Conservation (phyloP, 1,140 invertebrate genomes). For the Sesamia nonagrioides region DNA sequence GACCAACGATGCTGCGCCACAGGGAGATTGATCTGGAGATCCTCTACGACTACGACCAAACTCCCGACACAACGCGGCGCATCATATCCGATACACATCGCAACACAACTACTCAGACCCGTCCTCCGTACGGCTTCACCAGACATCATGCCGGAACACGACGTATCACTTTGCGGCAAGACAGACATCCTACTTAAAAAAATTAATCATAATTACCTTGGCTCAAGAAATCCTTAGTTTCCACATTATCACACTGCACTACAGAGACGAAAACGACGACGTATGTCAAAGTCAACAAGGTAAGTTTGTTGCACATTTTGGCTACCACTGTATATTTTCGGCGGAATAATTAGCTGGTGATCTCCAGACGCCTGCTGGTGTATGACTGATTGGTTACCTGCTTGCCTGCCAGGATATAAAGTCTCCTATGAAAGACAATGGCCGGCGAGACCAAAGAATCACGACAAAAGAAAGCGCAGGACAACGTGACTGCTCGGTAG, state of each 20-base stretch:
- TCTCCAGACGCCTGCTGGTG: conserved; percentile 64
- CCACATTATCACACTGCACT: conserved; percentile 72
- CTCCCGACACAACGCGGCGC: too few relatives aligned
- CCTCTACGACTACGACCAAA: too few relatives aligned
- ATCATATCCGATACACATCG: too few relatives aligned
- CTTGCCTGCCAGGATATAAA: conserved; percentile 83
- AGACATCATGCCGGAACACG: too few relatives aligned
- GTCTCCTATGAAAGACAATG: conserved; percentile 79
- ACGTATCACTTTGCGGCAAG: too few relatives aligned
- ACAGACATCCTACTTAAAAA: too few relatives aligned
- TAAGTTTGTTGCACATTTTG: conserved; percentile 80
- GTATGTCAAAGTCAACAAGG: conserved; percentile 72
- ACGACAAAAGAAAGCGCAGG: conserved; percentile 82
- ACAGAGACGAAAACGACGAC: conserved; percentile 74
- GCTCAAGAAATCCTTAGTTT: conserved; percentile 66
- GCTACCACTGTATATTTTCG: conserved; percentile 48
- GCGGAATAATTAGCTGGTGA: conserved; percentile 63
- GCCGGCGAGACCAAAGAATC: conserved; percentile 78
- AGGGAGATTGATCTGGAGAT: too few relatives aligned
- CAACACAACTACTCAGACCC: too few relatives aligned
- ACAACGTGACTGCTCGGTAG: conserved; percentile 79
- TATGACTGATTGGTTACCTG: conserved; percentile 78
- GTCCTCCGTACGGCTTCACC: too few relatives aligned
- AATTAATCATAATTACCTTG: conserved; percentile 64
- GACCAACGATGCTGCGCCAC: too few relatives aligned